phyloP scores from a whole-genome alignment of 92 coral and sea anemone species.

The Parazoanthus darwini region DNA sequence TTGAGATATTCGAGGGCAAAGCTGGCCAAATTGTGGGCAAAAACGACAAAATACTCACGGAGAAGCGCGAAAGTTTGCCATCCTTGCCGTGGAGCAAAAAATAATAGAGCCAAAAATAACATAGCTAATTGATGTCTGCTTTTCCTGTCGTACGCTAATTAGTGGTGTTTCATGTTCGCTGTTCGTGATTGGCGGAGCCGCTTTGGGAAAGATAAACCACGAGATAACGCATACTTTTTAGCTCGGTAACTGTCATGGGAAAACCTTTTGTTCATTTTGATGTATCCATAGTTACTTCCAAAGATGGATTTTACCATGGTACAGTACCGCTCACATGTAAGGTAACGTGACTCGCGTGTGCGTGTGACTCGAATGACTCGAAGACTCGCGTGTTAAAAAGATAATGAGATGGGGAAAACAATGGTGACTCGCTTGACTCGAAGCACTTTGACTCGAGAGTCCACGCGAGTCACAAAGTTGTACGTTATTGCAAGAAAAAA shows the following conservation, averaged over 20 bases:
- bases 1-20: conserved; percentile 48
- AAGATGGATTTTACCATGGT: conserved; percentile 50
- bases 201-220: conserved; percentile 54
- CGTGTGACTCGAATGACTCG: no score
- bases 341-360: no score
- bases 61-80: conserved; percentile 50
- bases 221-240: conserved; percentile 49
- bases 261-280: conserved; percentile 60
- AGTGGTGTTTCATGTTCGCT: conserved; percentile 39
- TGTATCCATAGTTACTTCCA: conserved; percentile 59
- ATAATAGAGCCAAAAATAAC: conserved; percentile 28
- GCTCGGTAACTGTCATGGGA: conserved; percentile 63
- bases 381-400: no score
- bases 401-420: no score
- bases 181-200: conserved; percentile 50
- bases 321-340: no score
- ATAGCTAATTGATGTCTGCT: conserved; percentile 38
- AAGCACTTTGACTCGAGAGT: no score
- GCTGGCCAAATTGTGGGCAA: conserved; percentile 45
- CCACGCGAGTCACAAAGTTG: no score
- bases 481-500: no score
- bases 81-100: conserved; percentile 43
- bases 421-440: no score
- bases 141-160: conserved; percentile 33
- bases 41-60: conserved; percentile 50